Evolutionary conservation across 2,888 invertebrate species (phyloP).

Genomic region (Cremastinae sp.): DNA sequence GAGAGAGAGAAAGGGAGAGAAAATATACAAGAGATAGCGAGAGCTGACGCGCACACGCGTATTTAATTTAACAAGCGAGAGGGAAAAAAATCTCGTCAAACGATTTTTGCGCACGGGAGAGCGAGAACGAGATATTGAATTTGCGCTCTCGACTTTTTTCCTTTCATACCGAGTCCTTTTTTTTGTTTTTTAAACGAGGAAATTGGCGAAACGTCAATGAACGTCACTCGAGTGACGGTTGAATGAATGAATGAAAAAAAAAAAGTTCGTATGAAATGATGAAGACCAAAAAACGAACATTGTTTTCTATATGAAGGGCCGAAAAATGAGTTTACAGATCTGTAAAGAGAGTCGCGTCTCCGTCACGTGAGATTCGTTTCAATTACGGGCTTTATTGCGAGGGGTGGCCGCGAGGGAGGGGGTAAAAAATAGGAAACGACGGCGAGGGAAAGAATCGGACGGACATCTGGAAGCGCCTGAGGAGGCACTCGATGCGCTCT

Average conservation of each 20-base stretch:
- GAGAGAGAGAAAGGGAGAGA: background rate
- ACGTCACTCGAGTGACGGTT: background rate
- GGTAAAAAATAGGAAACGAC: background rate
- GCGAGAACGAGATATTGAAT: background rate
- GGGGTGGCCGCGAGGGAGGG: background rate
- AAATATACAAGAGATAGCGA: background rate
- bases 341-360: constrained; percentile 12
- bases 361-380: constrained; percentile 6
- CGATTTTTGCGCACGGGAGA: constrained; percentile 18
- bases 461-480: constrained; percentile 35
- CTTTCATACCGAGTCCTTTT: no score
- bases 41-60: background rate
- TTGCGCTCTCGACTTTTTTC: background rate
- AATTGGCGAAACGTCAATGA: background rate
- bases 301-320: background rate
- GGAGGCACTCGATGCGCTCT: constrained; percentile 29
- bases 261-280: background rate
- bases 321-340: background rate
- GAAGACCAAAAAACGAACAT: no score
- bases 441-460: background rate
- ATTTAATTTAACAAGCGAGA: constrained; percentile 36
- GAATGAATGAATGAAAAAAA: background rate
- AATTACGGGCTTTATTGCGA: constrained; percentile 21
- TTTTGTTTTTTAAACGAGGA: background rate
- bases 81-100: constrained; percentile 15